Evolutionary conservation across 2,113 vertebrate genomes (phyloP).

Genomic region (Galeopterus variegatus): DNA sequence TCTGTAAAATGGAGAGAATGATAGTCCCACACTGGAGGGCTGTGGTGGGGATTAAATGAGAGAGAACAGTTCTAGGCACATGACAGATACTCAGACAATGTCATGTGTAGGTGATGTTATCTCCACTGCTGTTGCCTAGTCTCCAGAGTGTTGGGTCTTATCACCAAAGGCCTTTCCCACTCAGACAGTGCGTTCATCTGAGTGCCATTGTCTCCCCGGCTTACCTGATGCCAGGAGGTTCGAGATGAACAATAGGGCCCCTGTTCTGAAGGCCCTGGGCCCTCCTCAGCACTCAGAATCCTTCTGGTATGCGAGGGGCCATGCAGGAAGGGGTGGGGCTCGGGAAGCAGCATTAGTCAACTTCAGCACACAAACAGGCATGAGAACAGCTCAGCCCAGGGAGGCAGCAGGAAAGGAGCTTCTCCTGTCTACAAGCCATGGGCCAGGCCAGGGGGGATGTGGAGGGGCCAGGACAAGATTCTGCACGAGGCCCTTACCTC

Average conservation of each 20-base stretch:
- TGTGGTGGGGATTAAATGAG: background rate
- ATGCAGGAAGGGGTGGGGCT: background rate
- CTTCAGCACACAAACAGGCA: background rate
- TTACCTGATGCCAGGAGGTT: background rate
- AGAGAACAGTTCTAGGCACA: background rate
- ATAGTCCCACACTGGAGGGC: background rate
- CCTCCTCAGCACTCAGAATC: background rate
- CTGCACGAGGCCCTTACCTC: accelerated
- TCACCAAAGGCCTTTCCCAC: background rate
- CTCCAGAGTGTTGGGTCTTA: constrained; percentile 24
- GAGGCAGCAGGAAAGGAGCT: background rate
- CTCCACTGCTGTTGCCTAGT: background rate
- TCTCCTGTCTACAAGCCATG: background rate
- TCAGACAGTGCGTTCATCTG: background rate
- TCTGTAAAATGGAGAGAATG: background rate
- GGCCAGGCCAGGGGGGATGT: background rate
- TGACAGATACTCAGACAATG: background rate
- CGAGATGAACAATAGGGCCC: background rate
- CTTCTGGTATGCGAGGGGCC: background rate
- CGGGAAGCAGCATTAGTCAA: background rate
- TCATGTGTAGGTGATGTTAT: background rate
- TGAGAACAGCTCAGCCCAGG: background rate
- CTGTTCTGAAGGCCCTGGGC: background rate
- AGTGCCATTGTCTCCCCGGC: background rate
- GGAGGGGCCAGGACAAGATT: background rate